These are phyloP conservation scores for Chymomyza procnemis DNA, from an alignment of 2,888 invertebrate genomes.

Conservation along the genomic window DNA sequence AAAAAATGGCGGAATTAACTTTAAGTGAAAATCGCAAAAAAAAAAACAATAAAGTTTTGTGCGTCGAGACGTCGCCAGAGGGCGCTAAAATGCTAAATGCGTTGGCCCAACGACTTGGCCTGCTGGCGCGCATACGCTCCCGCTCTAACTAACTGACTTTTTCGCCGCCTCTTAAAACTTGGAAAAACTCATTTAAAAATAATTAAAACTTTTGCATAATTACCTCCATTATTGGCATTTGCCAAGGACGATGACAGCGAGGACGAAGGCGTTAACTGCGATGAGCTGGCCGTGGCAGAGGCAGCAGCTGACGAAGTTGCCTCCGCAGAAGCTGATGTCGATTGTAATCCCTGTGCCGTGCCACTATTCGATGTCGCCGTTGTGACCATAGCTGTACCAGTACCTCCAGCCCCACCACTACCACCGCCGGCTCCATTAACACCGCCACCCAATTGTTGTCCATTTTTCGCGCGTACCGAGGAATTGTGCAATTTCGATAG, in stretches of 20 bases:
- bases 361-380: constrained; percentile 79
- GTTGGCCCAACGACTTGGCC: constrained; percentile 11
- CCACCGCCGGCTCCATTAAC: constrained; percentile 78
- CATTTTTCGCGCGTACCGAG: constrained; percentile 82
- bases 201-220: constrained; percentile 77
- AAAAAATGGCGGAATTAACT: constrained; percentile 45
- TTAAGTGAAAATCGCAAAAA: constrained; percentile 36
- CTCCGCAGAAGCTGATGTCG: constrained; percentile 76
- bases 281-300: constrained; percentile 80
- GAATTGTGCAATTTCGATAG: constrained; percentile 85
- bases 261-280: constrained; percentile 80
- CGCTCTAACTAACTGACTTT: neutral
- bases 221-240: constrained; percentile 78
- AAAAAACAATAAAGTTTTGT: constrained; percentile 46
- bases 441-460: constrained; percentile 82
- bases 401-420: constrained; percentile 39
- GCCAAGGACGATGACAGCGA: constrained; percentile 76
- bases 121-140: neutral
- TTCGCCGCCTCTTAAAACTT: constrained; percentile 47
- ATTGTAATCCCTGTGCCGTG: constrained; percentile 79
- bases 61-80: constrained; percentile 20
- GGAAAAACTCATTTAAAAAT: constrained; percentile 77
- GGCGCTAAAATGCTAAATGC: constrained; percentile 48
- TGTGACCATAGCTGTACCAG: constrained; percentile 62
- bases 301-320: constrained; percentile 84